Conservation (phyloP, 2,113 vertebrate species). For the Vulpes vulpes region DNA sequence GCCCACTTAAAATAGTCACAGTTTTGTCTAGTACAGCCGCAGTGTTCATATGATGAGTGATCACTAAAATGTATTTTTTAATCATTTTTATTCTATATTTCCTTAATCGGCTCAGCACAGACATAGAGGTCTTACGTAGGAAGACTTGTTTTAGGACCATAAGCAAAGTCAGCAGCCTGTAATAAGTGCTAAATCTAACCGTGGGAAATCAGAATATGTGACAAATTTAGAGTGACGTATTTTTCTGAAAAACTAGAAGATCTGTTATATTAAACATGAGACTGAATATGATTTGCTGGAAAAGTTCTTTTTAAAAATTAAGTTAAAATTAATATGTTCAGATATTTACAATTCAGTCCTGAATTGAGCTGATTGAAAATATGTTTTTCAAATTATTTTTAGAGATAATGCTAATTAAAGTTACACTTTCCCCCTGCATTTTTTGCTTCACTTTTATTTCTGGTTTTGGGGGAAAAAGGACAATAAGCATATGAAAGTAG, state of each 20-base stretch:
- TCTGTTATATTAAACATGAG: constrained; percentile 19
- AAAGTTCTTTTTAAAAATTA: constrained; percentile 36
- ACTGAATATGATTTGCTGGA: background rate
- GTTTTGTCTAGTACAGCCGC: background rate
- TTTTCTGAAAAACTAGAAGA: constrained; percentile 39
- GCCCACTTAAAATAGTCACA: background rate
- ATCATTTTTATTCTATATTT: constrained; percentile 33
- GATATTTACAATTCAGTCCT: background rate
- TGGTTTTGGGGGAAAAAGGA: background rate
- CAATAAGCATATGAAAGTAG: constrained; percentile 33
- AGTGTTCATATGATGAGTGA: background rate
- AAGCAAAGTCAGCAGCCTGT: background rate
- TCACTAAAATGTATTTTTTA: constrained; percentile 25
- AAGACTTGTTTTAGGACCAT: background rate
- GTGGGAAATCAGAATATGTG: constrained; percentile 15
- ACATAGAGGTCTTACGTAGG: background rate
- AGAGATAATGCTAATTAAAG: constrained; percentile 53
- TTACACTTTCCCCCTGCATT: background rate
- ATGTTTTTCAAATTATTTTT: background rate
- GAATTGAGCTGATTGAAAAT: constrained; percentile 33
- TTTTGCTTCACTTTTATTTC: constrained; percentile 62
- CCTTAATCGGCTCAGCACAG: background rate
- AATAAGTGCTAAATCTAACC: background rate
- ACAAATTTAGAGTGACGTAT: background rate
- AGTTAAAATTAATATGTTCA: constrained; percentile 15